These are phyloP conservation scores for Troglohyphantes excavatus DNA, from an alignment of 2,888 invertebrate genomes.

Conservation along the genomic window DNA sequence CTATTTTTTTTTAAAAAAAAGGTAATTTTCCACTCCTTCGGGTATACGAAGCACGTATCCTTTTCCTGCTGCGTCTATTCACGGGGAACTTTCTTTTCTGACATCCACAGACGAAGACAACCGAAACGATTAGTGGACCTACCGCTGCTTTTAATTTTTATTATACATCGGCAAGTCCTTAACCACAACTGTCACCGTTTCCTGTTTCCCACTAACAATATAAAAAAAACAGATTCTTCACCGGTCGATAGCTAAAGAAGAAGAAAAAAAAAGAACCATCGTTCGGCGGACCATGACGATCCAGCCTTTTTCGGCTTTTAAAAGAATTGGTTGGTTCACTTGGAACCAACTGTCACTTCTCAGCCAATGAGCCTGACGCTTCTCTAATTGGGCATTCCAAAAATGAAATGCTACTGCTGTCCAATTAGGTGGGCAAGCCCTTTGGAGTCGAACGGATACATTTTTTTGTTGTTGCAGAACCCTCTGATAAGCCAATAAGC, in stretches of 20 bases:
- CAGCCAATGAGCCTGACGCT: constrained; percentile 18
- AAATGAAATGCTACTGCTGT: constrained; percentile 62
- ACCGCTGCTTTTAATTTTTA: constrained; percentile 44
- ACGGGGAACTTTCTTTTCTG: neutral
- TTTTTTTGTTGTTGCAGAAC: constrained; percentile 47
- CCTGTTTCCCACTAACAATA: constrained; percentile 71
- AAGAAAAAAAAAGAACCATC: constrained; percentile 38
- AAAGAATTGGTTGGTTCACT: constrained; percentile 44
- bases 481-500: constrained; percentile 64
- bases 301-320: constrained; percentile 31
- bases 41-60: constrained; percentile 1
- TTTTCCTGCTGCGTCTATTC: neutral
- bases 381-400: constrained; percentile 51
- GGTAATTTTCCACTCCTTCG: constrained; percentile 5
- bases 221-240: constrained; percentile 1
- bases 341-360: constrained; percentile 44
- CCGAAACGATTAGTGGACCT: constrained; percentile 25
- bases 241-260: constrained; percentile 29
- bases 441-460: constrained; percentile 44
- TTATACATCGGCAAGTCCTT: constrained; percentile 15
- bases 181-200: constrained; percentile 49
- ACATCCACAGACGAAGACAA: neutral
- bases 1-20: neutral
- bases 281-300: constrained; percentile 37
- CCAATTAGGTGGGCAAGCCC: constrained; percentile 68